Evolutionary conservation across 2,888 invertebrate species (phyloP).

Genomic region (Lumbricus terrestris): DNA sequence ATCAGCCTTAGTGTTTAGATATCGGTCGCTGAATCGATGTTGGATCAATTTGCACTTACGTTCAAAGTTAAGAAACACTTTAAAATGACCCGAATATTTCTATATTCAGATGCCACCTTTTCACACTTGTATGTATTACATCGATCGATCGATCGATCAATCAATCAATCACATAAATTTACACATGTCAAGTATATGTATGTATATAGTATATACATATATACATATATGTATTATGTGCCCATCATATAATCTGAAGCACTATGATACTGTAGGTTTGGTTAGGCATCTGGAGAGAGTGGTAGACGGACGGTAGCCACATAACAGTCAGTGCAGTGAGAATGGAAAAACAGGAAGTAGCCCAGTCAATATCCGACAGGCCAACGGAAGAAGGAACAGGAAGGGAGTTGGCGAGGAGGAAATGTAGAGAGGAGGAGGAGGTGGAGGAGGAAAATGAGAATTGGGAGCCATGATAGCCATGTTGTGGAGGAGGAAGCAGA

Average conservation of each 20-base stretch:
- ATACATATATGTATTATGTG: too few relatives aligned
- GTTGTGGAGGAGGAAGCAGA: too few relatives aligned
- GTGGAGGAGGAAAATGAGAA: background rate
- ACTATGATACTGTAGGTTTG: background rate
- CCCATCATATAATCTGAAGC: too few relatives aligned
- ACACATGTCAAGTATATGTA: too few relatives aligned
- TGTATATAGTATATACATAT: too few relatives aligned
- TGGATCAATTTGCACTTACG: background rate
- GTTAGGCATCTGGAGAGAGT: background rate
- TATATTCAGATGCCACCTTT: background rate
- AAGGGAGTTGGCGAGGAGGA: background rate
- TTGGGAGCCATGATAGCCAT: too few relatives aligned
- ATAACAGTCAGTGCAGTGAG: background rate
- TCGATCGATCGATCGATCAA: too few relatives aligned
- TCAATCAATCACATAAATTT: too few relatives aligned
- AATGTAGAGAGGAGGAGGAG: background rate
- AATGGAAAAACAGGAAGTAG: slow-evolving; percentile 3
- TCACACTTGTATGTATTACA: too few relatives aligned
- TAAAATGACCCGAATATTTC: background rate
- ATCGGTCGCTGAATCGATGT: background rate
- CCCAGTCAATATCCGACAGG: background rate
- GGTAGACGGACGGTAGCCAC: background rate
- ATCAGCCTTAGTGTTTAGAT: background rate
- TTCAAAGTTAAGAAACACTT: background rate
- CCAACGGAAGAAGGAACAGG: background rate